phyloP scores from a whole-genome alignment of 2,797 vertebrate genomes.

The Pyrocephalus nanus region DNA sequence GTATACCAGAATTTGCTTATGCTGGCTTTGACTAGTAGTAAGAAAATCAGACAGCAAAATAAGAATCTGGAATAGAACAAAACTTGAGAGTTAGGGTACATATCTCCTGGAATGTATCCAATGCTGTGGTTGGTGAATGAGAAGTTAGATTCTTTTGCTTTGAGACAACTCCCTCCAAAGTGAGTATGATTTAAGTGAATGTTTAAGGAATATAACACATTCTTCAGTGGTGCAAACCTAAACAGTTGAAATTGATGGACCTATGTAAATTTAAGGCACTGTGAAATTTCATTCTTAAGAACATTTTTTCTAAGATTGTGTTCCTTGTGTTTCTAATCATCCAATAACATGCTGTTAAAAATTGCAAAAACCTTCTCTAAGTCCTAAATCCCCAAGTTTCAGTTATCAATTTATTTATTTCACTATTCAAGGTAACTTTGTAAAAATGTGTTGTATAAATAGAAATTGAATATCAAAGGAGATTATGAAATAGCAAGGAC shows the following conservation, averaged over 20 bases:
- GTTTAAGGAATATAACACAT: not conserved
- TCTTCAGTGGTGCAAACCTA: not conserved
- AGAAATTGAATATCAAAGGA: not conserved
- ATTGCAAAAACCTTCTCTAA: not conserved
- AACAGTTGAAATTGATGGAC: not conserved
- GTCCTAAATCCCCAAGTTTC: rapidly evolving
- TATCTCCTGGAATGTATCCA: not conserved
- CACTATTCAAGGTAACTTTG: not conserved
- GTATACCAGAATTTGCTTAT: not conserved
- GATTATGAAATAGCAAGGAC: not conserved
- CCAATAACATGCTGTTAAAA: not conserved
- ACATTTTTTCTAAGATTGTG: not conserved
- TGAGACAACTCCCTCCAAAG: not conserved
- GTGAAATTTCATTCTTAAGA: not conserved
- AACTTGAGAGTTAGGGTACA: not conserved
- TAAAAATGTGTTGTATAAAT: not conserved
- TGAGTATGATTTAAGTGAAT: rapidly evolving
- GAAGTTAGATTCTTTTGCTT: not conserved
- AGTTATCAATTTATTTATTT: not conserved
- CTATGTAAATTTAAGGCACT: not conserved
- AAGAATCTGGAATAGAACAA: not conserved
- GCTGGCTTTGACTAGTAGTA: not conserved
- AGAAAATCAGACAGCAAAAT: not conserved
- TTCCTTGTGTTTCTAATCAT: not conserved
- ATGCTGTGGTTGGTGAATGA: not conserved